phyloP scores from a whole-genome alignment of 2,113 vertebrate species.

The Zosterops lateralis region DNA sequence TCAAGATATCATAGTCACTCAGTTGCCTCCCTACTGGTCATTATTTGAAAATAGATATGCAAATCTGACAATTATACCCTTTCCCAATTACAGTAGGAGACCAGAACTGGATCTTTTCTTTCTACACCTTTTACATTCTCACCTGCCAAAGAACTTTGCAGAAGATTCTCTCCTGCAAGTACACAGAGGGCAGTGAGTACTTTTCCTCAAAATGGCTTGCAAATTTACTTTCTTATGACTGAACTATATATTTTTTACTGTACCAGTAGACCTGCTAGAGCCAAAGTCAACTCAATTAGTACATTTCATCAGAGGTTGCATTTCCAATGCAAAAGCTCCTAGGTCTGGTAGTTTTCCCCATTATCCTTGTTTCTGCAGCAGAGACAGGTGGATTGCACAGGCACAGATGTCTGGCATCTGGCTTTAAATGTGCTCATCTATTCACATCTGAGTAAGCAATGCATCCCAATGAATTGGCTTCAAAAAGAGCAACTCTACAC shows the following conservation, averaged over 20 bases:
- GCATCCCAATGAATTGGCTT: background rate
- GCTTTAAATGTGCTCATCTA: slow-evolving; percentile 10
- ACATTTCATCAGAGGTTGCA: background rate
- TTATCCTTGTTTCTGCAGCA: background rate
- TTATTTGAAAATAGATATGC: background rate
- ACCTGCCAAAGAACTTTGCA: background rate
- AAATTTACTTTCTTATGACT: background rate
- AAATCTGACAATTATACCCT: background rate
- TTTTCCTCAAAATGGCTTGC: background rate
- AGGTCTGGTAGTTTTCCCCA: background rate
- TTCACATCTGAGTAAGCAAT: background rate
- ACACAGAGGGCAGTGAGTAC: background rate
- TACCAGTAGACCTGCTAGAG: background rate
- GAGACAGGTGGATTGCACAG: background rate
- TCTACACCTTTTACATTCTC: background rate
- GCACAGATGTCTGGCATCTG: slow-evolving; percentile 31
- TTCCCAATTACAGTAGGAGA: background rate
- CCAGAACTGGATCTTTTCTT: background rate
- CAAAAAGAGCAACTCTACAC: background rate
- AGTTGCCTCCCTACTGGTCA: background rate
- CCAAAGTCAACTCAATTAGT: background rate
- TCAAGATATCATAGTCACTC: background rate
- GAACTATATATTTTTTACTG: background rate
- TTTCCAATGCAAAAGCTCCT: background rate
- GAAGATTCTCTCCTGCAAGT: background rate